Evolutionary conservation across 2,113 vertebrate genomes (phyloP), one percentile per base, ranked within the genome.

Genomic region (Myodes glareolus): DNA sequence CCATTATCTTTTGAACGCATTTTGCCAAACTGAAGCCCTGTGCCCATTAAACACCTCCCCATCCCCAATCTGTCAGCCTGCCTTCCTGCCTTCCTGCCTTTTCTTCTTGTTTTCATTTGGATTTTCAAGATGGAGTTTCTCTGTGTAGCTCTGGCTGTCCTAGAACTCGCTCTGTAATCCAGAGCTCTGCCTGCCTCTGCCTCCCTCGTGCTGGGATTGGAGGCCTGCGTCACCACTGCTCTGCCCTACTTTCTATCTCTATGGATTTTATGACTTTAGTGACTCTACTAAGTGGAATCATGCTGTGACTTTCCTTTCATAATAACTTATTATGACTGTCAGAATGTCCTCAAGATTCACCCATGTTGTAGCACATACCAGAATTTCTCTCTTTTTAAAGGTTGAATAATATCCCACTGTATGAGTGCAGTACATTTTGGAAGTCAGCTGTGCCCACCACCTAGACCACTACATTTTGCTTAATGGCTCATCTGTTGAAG

Each of bases 31-130:
- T 29, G 84, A 47, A 42, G 36, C 33, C 77, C 72, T 73, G 58
- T 33, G 6, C n/a, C 11, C 12, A 11, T n/a, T 47, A 16, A 47
- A 85, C 73, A 14, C 5, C 19, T 31, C 25, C 27, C 39, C 47
- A 7, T 0, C 0, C 2, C 23, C 21, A 4, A 33, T 52, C n/a
- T 14, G 47, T 63, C 25, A 52, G 27, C 8, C 19, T 11, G 13
- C 29, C 77, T 31, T 31, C 8, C 19, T 11, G 13, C 29, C 77
- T 31, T 31, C 27, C 39, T 29, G 7, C 27, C 21, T 19, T 19
- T 33, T 9, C 29, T 29, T 19, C 10, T 16, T 29, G 12, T 33
- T 12, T 31, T 5, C 33, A 0, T 17, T 19, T 33, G 61, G 61
- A 25, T 63, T 63, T 63, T 63, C 61, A 27, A 63, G 23, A 63